Evolutionary conservation across 2,888 invertebrate genomes (phyloP), one percentile per base, ranked within the genome.

Genomic region (Watsonalla binaria): DNA sequence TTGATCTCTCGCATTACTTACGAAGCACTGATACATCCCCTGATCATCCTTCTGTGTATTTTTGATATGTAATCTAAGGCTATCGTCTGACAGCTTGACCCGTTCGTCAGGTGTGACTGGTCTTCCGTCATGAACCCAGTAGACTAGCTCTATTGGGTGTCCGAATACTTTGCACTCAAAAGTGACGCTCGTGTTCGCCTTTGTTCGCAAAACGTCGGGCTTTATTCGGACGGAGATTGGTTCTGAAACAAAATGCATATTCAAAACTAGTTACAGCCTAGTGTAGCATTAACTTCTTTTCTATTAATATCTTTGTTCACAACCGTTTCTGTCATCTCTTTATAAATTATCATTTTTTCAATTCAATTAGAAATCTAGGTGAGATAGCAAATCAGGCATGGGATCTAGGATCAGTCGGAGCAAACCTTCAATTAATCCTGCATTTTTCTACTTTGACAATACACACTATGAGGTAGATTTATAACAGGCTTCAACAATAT

Each of bases 21-120:
- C 96, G 67, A 97, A 94, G 80, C 98, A 98, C 75, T 98, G 98
- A 84, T 97, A 98, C 93, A 97, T 95, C 46, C 98, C 98, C 56
- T 95, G 94, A 82, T 98, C 97, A 55, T 95, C 95, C 66, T 95
- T 94, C 63, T 94, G 94, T 51, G 97, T 87, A 58, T 93, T 93
- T 68, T 92, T 93, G 69, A 95, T 92, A 76, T 92, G 92, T 82
- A 93, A 76, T 68, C 90, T 86, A 78, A 78, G 79, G 47, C 86
- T 82, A 60, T 90, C 89, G 54, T 82, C 81, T 48, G 92, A 85
- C 71, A 93, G 81, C 81, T 92, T 91, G 53, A 92, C 82, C 61
- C 93, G 92, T 65, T 92, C 92, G 67, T 92, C 92, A 52, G 92
- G 82, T 55, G 92, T 89, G 55, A 95, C 83, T 58, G 92, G 91